These are phyloP conservation scores for Hemiscyllium ocellatum DNA, from an alignment of 2,113 vertebrate species.

Conservation along the genomic window DNA sequence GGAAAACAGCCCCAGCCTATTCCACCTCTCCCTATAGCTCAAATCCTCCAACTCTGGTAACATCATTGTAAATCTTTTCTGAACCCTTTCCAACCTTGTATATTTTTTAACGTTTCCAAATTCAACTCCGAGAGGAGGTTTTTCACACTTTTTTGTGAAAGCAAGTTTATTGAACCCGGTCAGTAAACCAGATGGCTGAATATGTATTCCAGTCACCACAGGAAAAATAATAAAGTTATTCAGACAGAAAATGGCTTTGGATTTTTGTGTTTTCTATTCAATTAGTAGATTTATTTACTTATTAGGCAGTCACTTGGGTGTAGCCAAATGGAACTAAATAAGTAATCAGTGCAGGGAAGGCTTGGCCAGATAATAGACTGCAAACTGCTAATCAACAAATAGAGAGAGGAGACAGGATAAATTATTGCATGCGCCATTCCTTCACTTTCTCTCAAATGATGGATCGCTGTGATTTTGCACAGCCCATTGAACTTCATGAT, in stretches of 20 bases:
- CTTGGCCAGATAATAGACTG: not conserved
- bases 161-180: not conserved
- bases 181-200: not conserved
- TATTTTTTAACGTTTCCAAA: not conserved
- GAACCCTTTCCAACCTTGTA: not conserved
- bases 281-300: not conserved
- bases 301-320: not conserved
- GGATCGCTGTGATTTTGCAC: not conserved
- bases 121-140: not conserved
- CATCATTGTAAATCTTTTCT: no score
- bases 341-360: not conserved
- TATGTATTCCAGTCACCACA: not conserved
- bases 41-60: no score
- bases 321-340: not conserved
- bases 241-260: not conserved
- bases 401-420: not conserved
- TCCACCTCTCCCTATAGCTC: no score
- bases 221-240: not conserved
- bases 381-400: not conserved
- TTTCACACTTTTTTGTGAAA: not conserved
- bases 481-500: not conserved
- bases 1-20: no score
- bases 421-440: not conserved
- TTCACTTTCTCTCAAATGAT: not conserved
- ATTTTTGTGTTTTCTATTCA: constrained; percentile 7